Conservation (phyloP, 2,113 vertebrate species). For the Nasalis larvatus region DNA sequence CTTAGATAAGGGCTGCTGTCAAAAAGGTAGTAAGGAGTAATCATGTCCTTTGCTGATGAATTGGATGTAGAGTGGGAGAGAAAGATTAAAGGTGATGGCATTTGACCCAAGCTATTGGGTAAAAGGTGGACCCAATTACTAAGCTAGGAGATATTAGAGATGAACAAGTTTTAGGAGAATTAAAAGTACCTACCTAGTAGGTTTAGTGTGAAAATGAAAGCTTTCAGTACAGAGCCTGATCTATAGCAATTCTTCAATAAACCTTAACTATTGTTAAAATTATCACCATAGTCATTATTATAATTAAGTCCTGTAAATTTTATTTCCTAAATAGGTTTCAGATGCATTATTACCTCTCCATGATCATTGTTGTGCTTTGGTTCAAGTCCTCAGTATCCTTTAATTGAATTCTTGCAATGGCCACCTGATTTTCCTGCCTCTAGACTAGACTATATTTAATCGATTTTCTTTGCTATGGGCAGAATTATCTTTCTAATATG, state of each 20-base stretch:
- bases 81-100: neutral
- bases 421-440: neutral
- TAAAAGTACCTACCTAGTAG: neutral
- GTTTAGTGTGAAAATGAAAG: neutral
- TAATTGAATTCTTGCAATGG: neutral
- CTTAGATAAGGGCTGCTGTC: neutral
- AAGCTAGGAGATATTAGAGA: neutral
- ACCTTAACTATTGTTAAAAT: neutral
- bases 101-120: neutral
- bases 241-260: neutral
- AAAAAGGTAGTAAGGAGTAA: neutral
- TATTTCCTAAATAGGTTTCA: neutral
- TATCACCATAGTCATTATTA: neutral
- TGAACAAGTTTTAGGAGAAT: neutral
- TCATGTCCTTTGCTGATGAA: neutral
- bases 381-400: neutral
- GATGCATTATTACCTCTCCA: neutral
- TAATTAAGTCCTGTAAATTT: neutral
- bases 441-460: neutral
- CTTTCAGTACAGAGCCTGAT: neutral
- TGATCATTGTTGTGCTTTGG: neutral
- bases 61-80: neutral
- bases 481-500: neutral
- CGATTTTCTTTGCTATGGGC: neutral
- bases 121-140: neutral